A percentile compares a stretch with the other conserved stretches of the same genome.
Conservation (phyloP, 2,113 vertebrate genomes). For the Erpornis zantholeuca region DNA sequence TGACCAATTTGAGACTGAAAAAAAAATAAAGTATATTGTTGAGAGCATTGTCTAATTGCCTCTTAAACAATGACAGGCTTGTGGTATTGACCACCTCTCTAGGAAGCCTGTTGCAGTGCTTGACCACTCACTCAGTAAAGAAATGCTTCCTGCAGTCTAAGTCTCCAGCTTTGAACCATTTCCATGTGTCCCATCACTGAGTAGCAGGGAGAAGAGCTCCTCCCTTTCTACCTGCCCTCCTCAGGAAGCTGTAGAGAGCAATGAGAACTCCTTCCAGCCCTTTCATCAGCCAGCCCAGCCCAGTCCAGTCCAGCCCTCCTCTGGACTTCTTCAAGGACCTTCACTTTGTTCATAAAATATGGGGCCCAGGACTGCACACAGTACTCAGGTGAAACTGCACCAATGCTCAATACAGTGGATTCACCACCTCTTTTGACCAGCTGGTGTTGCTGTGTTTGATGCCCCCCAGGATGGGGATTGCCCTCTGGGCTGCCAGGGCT, state of each 20-base stretch:
- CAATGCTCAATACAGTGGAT: neutral
- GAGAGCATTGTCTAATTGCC: neutral
- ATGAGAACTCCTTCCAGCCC: neutral
- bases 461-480: neutral
- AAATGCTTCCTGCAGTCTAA: neutral
- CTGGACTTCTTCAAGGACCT: neutral
- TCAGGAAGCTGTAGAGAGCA: neutral
- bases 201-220: neutral
- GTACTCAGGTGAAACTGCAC: neutral
- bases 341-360: neutral
- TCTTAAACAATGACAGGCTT: neutral
- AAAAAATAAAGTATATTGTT: neutral
- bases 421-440: neutral
- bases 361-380: neutral
- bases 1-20: neutral
- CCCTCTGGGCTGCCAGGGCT: neutral
- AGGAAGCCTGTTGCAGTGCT: neutral
- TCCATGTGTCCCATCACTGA: fast-evolving
- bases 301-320: no score
- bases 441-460: neutral
- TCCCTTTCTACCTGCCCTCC: neutral
- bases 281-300: no score
- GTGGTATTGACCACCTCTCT: neutral
- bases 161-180: neutral
- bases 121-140: neutral